Evolutionary conservation across 2,888 invertebrate genomes (phyloP).

Genomic region (Euplagia quadripunctaria): DNA sequence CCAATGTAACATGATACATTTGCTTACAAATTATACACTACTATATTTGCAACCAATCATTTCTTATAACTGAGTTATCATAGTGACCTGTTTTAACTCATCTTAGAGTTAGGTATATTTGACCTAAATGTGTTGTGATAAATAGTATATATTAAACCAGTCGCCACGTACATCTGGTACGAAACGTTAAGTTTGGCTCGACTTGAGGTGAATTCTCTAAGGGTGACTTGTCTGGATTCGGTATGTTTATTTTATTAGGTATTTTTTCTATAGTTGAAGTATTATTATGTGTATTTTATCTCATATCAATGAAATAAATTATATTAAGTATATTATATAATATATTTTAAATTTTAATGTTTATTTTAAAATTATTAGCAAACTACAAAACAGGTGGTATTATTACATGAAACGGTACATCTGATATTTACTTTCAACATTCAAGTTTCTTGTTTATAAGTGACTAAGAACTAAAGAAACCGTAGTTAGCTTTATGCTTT

Average conservation of each 20-base stretch:
- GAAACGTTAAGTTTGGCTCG: slow-evolving; percentile 41
- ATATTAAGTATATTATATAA: too few species aligned
- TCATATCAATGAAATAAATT: too few species aligned
- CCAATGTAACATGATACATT: neutral
- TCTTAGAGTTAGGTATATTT: slow-evolving; percentile 58
- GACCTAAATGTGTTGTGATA: slow-evolving; percentile 57
- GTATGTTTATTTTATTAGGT: neutral
- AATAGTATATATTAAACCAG: slow-evolving; percentile 51
- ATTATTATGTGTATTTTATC: too few species aligned
- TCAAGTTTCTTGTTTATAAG: too few species aligned
- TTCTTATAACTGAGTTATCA: slow-evolving; percentile 47
- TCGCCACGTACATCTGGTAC: slow-evolving; percentile 59
- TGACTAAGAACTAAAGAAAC: too few species aligned
- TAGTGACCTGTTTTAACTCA: slow-evolving; percentile 56
- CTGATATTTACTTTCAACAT: too few species aligned
- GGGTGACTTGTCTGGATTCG: neutral
- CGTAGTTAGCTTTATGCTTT: too few species aligned
- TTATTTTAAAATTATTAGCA: neutral
- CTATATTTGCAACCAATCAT: slow-evolving; percentile 13
- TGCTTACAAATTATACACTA: neutral
- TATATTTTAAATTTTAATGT: too few species aligned
- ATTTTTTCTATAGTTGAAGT: too few species aligned
- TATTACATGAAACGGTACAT: neutral
- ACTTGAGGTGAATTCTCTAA: slow-evolving; percentile 17
- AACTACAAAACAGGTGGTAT: neutral